Evolutionary conservation across 2,888 invertebrate species (phyloP), one percentile per base, ranked within the genome.

Genomic region (Lysandra bellargus): DNA sequence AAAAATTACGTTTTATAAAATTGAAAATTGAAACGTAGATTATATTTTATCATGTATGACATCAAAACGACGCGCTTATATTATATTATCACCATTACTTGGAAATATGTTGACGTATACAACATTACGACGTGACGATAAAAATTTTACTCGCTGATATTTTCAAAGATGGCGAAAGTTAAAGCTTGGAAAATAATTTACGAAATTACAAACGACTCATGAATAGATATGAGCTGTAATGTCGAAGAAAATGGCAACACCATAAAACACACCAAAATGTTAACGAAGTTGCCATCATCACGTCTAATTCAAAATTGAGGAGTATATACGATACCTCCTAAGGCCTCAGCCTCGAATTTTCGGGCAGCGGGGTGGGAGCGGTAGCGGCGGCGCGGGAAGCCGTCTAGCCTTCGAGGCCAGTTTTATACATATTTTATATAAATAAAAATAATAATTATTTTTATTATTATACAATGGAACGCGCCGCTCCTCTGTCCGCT

Each of bases 181-280:
- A 57, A 6, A 6, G 6, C 14, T 53, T 57, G 17, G 4, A 4
- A 30, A 64, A 30, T 7, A 30, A 64, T 30, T 64, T 4, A 30
- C 30, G 12, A 30, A 64, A 64, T 64, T 30, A 64, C 12, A 64
- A 30, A 64, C 12, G 64, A 4, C 64, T 64, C 64, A 64, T 64
- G 64, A 64, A 64, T 64, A 64, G 9, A 64, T 64, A 64, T 30
- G 64, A 64, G 30, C 30, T 30, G 30, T 64, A 64, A 30, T 64
- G 64, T 30, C 7, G 30, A 30, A 64, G 30, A 23, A 61, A 61
- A 61, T 61, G 61, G n/a, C n/a, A 61, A 61, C 23, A 61, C 61
- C n/a, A 61, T 61, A 61, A 61, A 57, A 57, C 57, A 60, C 57
- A 57, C 57, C n/a, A 61, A 57, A 57, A 57, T 4, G 61, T 61